Evolutionary conservation across 2,113 vertebrate genomes (phyloP).

Genomic region (Saimiri boliviensis): DNA sequence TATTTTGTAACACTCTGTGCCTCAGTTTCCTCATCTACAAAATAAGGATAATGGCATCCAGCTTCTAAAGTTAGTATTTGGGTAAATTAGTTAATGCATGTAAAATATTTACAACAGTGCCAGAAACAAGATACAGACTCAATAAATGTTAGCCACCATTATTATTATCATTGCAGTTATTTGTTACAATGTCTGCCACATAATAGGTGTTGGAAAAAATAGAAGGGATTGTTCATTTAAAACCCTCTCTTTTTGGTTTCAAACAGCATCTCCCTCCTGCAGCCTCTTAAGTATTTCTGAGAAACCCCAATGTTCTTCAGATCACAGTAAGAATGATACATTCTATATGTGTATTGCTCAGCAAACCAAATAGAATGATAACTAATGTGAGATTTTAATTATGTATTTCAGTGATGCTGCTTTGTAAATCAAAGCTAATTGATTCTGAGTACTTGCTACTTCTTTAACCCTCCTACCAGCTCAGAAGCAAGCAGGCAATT

Average conservation of each 20-base stretch:
- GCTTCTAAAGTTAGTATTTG: background rate
- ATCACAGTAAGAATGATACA: background rate
- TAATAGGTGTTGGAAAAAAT: background rate
- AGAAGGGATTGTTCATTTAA: background rate
- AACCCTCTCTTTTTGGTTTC: background rate
- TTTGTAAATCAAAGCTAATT: conserved; percentile 72
- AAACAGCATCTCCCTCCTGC: background rate
- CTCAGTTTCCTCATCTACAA: background rate
- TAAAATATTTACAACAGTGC: background rate
- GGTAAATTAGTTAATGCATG: background rate
- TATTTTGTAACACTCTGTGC: background rate
- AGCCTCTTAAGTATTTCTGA: background rate
- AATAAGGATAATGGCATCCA: background rate
- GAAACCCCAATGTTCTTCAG: background rate
- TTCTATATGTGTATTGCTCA: background rate
- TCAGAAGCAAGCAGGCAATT: conserved; percentile 53
- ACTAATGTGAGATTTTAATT: conserved; percentile 72
- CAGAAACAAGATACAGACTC: background rate
- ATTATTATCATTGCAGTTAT: background rate
- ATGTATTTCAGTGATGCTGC: conserved; percentile 29
- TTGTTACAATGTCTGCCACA: background rate
- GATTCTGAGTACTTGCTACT: conserved; percentile 52
- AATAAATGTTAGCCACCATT: background rate
- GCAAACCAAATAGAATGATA: conserved; percentile 71
- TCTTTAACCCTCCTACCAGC: conserved; percentile 43